A percentile compares a stretch with the other conserved stretches of the same genome.
These are phyloP conservation scores for Spilogale gracilis DNA, from an alignment of 2,113 vertebrate species.

Conservation along the genomic window DNA sequence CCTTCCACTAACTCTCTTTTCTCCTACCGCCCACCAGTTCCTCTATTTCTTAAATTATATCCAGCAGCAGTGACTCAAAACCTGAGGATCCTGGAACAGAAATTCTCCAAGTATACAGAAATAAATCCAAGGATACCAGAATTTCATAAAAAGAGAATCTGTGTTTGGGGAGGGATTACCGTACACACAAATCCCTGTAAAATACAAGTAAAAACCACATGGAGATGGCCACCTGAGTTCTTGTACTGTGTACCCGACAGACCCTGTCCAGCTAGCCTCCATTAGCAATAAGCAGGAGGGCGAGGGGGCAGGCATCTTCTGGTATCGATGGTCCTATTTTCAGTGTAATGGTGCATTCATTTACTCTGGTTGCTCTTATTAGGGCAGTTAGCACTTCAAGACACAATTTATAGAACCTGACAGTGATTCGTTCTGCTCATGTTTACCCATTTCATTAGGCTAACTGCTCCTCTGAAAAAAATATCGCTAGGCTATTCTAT, in stretches of 20 bases:
- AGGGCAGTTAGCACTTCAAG: slow-evolving; percentile 71
- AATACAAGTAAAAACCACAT: not conserved
- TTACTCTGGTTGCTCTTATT: slow-evolving; percentile 55
- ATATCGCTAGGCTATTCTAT: not conserved
- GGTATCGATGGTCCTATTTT: not conserved
- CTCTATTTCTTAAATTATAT: slow-evolving; percentile 66
- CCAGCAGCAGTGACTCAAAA: slow-evolving; percentile 67
- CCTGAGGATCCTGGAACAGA: slow-evolving; percentile 51
- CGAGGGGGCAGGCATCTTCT: not conserved
- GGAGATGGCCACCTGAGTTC: not conserved
- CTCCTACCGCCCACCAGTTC: slow-evolving; percentile 49
- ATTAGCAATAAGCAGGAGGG: not conserved
- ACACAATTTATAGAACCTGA: slow-evolving; percentile 63
- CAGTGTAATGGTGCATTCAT: slow-evolving; percentile 60
- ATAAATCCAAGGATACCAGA: slow-evolving; percentile 71
- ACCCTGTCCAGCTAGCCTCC: not conserved
- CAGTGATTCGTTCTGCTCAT: slow-evolving; percentile 50
- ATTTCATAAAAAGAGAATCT: slow-evolving; percentile 74
- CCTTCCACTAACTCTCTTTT: not conserved
- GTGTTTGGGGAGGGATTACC: slow-evolving; percentile 50
- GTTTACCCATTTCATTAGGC: slow-evolving; percentile 77
- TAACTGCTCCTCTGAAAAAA: slow-evolving; percentile 58
- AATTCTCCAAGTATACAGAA: slow-evolving; percentile 61
- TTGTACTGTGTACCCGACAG: not conserved
- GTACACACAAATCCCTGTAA: slow-evolving; percentile 13